Evolutionary conservation across 2,797 vertebrate genomes (phyloP), one percentile per base, ranked within the genome.

Genomic region (Chaetophractus vellerosus): DNA sequence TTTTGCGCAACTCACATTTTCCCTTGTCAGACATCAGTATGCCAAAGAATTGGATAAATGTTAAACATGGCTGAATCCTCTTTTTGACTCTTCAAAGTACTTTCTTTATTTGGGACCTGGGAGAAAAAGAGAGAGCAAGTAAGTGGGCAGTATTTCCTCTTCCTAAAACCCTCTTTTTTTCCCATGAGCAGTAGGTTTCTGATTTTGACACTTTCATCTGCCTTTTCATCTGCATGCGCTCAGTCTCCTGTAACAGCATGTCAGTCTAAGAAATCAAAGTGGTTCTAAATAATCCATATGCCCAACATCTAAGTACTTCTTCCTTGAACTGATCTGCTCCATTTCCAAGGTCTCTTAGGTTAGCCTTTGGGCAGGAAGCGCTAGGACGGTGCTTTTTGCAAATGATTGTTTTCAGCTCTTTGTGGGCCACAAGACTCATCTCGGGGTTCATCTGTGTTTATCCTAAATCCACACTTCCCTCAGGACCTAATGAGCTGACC

Each of bases 191-290:
- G 19, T 69, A 36, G 26, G 2, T 83, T 93, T 96, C 86, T 81
- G 50, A 89, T 91, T 94, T 89, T 92, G 90, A 84, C 36, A 72
- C 84, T 87, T 84, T 55, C 33, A 55, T 91, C 63, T 72, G 52
- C 71, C 66, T 68, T 74, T 96, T 90, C 55, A 93, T 90, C 48
- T 91, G 57, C 63, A 50, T 94, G 86, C 36, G 9, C 33, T 85
- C 36, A 28, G 14, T 79, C 80, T 91, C 81, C 86, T 81, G 48
- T n/a, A 82, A 38, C 63, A 91, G 45, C n/a, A 79, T 0, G 9
- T 72, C 68, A 93, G 31, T 92, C 36, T 95, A 80, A 95, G 80
- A 94, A 97, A 55, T 83, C 92, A 74, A 97, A 95, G 90, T 59
- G 9, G 55, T 80, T 80, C 94, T 96, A 55, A 94, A 94, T 72